phyloP scores from a whole-genome alignment of 2,113 vertebrate species.

The Rana temporaria region DNA sequence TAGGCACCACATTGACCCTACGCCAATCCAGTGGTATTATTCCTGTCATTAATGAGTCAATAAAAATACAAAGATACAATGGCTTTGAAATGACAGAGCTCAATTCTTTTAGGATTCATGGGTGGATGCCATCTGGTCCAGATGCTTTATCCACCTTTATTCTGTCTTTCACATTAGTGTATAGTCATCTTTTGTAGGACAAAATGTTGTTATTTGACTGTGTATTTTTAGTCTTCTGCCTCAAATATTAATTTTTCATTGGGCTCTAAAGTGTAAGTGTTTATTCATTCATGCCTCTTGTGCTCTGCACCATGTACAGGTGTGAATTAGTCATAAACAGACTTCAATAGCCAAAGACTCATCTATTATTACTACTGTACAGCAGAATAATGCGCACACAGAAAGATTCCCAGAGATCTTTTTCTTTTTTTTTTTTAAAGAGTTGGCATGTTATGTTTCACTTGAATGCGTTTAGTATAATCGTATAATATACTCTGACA shows the following conservation, averaged over 20 bases:
- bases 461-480: conserved; percentile 11
- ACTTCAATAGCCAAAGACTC: background rate
- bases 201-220: too few species aligned
- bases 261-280: background rate
- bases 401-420: background rate
- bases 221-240: background rate
- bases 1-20: too few species aligned
- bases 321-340: conserved; percentile 12
- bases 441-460: conserved; percentile 29
- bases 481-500: conserved; percentile 32
- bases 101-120: too few species aligned
- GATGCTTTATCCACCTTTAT: too few species aligned
- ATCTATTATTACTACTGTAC: conserved; percentile 28
- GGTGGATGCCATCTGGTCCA: too few species aligned
- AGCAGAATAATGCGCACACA: conserved; percentile 3
- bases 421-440: background rate
- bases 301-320: background rate
- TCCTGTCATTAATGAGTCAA: too few species aligned
- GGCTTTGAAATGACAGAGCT: too few species aligned
- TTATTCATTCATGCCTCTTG: background rate
- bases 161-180: too few species aligned
- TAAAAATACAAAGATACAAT: too few species aligned
- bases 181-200: too few species aligned
- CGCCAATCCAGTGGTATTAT: too few species aligned
- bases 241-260: background rate